Base-by-base conservation (phyloP, 2,888 invertebrate species). In the Drosophila falleni region DNA sequence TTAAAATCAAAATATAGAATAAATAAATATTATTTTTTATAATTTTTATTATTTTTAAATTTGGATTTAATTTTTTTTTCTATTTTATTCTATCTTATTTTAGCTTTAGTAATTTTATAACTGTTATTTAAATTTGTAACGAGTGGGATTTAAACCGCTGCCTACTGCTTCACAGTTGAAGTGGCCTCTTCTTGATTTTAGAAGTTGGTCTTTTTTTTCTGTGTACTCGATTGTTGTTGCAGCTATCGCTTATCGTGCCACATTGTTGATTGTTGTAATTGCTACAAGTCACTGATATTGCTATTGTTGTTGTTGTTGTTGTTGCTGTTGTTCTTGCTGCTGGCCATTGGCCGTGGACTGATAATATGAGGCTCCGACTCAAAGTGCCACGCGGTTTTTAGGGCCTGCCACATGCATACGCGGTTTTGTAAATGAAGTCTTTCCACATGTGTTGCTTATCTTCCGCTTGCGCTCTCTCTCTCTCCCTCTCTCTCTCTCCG, bases 181-280 rank as follows among this genome's bases (percentile, higher is more conserved):
- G n/a, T n/a, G n/a, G n/a, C n/a, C n/a, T n/a, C n/a, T n/a, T n/a
- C n/a, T n/a, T n/a, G n/a, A n/a, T n/a, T n/a, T n/a, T n/a, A n/a
- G n/a, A n/a, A n/a, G n/a, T n/a, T n/a, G n/a, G n/a, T n/a, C n/a
- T n/a, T n/a, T n/a, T n/a, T n/a, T n/a, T n/a, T n/a, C n/a, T n/a
- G n/a, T n/a, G n/a, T n/a, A n/a, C 47, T 55, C 39, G 37, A 41
- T 26, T 61, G 42, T 19, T 59, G 44, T 62, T 75, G 63, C 47
- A 55, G 70, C 42, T 66, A 77, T 77, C 67, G 81, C 81, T 78
- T 81, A 80, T 78, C 81, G 72, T 64, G 64, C 69, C 69, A 31
- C 54, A 47, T 37, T 53, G 73, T 81, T 84, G 85, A 78, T 80
- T 85, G 82, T 81, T 81, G 80, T 81, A 74, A 81, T 81, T 85